A percentile compares a stretch with the other conserved stretches of the same genome.
phyloP scores from a whole-genome alignment of 2,797 vertebrate species.

The Falco novaeseelandiae region DNA sequence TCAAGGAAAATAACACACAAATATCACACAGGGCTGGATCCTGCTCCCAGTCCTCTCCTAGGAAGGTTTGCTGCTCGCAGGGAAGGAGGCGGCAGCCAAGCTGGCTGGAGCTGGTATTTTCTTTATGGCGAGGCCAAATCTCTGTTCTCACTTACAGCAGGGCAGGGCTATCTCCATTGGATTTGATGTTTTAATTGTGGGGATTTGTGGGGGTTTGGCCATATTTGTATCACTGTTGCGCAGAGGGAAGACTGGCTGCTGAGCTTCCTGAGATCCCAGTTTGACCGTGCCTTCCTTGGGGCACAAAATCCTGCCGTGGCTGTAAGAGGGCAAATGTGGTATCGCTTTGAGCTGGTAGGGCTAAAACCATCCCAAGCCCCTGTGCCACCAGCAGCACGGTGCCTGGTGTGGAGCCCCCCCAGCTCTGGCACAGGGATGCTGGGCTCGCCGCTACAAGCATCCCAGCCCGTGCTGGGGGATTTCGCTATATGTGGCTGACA shows the following conservation, averaged over 20 bases:
- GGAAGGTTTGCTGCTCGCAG: neutral
- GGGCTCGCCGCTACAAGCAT: rapidly evolving
- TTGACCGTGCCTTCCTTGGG: neutral
- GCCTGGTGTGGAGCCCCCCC: neutral
- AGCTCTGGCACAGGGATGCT: rapidly evolving
- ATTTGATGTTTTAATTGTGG: neutral
- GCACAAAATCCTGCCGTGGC: neutral
- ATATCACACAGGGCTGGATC: neutral
- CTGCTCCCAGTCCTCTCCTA: neutral
- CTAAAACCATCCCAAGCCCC: neutral
- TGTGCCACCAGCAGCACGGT: neutral
- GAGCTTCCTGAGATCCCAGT: neutral
- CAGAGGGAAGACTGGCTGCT: neutral
- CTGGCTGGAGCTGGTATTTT: neutral
- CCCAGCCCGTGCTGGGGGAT: neutral
- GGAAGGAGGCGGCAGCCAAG: neutral
- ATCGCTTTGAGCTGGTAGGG: neutral
- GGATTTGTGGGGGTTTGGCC: neutral
- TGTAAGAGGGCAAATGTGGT: neutral
- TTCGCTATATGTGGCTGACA: rapidly evolving
- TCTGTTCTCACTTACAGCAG: neutral
- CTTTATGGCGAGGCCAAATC: neutral
- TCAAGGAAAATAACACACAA: conserved; percentile 50
- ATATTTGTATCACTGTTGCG: rapidly evolving
- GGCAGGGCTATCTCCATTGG: neutral